These are phyloP conservation scores for Megamerina dolium DNA, from an alignment of 2,888 invertebrate genomes.

Conservation along the genomic window DNA sequence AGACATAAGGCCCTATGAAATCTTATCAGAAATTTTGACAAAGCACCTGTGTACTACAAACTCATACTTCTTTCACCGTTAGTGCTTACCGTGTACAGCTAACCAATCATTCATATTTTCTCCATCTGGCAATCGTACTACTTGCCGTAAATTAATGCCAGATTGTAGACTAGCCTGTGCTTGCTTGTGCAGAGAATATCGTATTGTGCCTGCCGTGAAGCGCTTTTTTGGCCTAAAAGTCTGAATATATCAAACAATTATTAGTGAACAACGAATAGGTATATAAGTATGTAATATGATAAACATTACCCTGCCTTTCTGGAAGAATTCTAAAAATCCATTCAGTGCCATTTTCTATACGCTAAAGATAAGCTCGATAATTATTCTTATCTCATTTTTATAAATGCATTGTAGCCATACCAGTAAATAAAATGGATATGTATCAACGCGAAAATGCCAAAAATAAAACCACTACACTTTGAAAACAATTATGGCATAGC, in stretches of 20 bases:
- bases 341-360: conserved; percentile 57
- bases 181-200: conserved; percentile 81
- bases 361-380: not conserved
- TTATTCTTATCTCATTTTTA: too few relatives aligned
- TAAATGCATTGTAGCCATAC: too few relatives aligned
- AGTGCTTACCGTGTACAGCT: conserved; percentile 83
- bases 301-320: conserved; percentile 64
- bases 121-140: conserved; percentile 73
- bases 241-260: conserved; percentile 58
- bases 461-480: too few relatives aligned
- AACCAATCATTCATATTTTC: conserved; percentile 89
- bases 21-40: too few relatives aligned
- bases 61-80: too few relatives aligned
- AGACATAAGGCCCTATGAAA: too few relatives aligned
- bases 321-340: conserved; percentile 70
- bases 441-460: too few relatives aligned
- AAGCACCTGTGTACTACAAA: too few relatives aligned
- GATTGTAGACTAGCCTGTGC: conserved; percentile 86
- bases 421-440: too few relatives aligned
- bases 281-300: not conserved
- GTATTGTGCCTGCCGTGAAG: conserved; percentile 78
- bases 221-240: conserved; percentile 86
- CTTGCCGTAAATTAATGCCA: conserved; percentile 75
- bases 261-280: not conserved
- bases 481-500: too few relatives aligned